Evolutionary conservation across 2,797 vertebrate genomes (phyloP).

Genomic region (Threskiornis aethiopicus): DNA sequence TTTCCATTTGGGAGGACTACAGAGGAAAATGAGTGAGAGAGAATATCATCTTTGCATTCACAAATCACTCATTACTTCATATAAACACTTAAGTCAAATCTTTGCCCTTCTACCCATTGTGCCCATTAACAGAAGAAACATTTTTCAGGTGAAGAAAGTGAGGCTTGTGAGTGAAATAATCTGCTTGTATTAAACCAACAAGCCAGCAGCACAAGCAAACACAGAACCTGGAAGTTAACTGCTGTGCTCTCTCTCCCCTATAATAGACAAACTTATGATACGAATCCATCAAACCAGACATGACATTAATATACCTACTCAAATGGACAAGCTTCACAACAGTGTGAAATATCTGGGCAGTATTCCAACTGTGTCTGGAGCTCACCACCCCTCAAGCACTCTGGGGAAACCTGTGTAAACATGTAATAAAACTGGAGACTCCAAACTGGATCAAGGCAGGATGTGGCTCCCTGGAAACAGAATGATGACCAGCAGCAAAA

Average conservation of each 20-base stretch:
- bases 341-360: slow-evolving; percentile 65
- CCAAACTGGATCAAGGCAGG: slow-evolving; percentile 29
- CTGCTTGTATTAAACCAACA: slow-evolving; percentile 1
- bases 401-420: slow-evolving; percentile 65
- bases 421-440: slow-evolving; percentile 65
- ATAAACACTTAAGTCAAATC: neutral
- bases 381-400: slow-evolving; percentile 62
- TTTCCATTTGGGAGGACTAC: slow-evolving; percentile 93
- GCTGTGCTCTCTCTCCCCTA: slow-evolving; percentile 37
- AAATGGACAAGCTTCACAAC: slow-evolving; percentile 62
- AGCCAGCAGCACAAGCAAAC: slow-evolving; percentile 45
- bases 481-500: slow-evolving; percentile 34
- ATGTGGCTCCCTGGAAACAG: slow-evolving; percentile 38
- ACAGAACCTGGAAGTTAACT: slow-evolving; percentile 32
- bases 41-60: neutral
- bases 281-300: slow-evolving; percentile 53
- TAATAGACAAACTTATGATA: slow-evolving; percentile 36
- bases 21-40: neutral
- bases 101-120: neutral
- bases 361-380: slow-evolving; percentile 60
- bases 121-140: neutral
- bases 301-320: slow-evolving; percentile 62
- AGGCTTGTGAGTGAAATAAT: slow-evolving; percentile 12
- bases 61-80: neutral
- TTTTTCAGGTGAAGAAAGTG: slow-evolving; percentile 34